Percentiles rank a stretch among this genome's conserved stretches.
These are phyloP conservation scores for Takifugu flavidus DNA, from an alignment of 2,113 vertebrate genomes.

Conservation along the genomic window DNA sequence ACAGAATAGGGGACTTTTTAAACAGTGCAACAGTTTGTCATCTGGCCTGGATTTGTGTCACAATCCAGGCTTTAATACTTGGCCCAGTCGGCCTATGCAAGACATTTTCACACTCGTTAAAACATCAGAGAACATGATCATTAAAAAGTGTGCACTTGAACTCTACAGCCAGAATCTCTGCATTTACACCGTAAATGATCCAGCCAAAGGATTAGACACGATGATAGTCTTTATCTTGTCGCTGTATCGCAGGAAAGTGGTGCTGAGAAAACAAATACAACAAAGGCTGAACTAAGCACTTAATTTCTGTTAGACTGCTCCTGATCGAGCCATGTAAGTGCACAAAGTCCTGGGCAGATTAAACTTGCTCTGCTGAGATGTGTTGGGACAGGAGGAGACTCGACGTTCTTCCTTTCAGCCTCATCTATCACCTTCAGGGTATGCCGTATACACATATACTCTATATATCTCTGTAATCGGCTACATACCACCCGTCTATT, in stretches of 20 bases:
- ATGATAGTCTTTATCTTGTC: conserved; percentile 42
- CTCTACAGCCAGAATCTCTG: background rate
- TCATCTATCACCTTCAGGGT: conserved; percentile 58
- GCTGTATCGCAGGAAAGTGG: conserved; percentile 33
- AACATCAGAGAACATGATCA: conserved; percentile 6
- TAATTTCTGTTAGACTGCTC: conserved; percentile 54
- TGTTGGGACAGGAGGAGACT: conserved; percentile 62
- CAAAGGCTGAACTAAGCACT: conserved; percentile 44
- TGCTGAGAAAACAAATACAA: conserved; percentile 58
- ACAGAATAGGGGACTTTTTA: background rate
- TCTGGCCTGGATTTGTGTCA: background rate
- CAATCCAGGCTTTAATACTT: background rate
- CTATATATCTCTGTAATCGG: conserved; percentile 67
- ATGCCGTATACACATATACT: conserved; percentile 60
- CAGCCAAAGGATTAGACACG: conserved; percentile 1
- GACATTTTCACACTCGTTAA: background rate
- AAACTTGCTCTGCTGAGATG: conserved; percentile 55
- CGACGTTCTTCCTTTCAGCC: conserved; percentile 39
- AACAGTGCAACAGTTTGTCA: background rate
- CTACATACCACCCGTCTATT: conserved; percentile 71
- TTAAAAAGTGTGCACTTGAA: conserved; percentile 2
- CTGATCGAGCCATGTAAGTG: conserved; percentile 63
- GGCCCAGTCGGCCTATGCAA: background rate
- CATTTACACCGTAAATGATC: conserved; percentile 9
- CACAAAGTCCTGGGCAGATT: conserved; percentile 59